Conservation (phyloP, 1,140 invertebrate genomes). For the Psix sp. region DNA sequence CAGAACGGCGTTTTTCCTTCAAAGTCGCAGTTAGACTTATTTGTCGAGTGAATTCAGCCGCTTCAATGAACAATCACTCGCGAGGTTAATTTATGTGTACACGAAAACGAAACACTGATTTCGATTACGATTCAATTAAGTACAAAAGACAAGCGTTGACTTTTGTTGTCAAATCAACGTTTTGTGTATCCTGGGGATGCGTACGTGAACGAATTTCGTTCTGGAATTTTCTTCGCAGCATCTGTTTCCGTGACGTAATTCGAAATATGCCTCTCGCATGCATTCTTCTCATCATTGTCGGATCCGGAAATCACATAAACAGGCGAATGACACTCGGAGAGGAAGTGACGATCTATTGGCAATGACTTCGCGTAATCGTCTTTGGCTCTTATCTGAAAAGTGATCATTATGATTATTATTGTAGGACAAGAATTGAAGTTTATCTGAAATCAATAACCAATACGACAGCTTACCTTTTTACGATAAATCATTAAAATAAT, state of each 20-base stretch:
- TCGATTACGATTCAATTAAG: slow-evolving; percentile 53
- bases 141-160: slow-evolving; percentile 50
- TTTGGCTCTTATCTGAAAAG: slow-evolving; percentile 70
- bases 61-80: slow-evolving; percentile 36
- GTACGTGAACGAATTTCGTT: slow-evolving; percentile 42
- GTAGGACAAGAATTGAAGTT: slow-evolving; percentile 2
- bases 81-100: slow-evolving; percentile 33
- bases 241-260: slow-evolving; percentile 37
- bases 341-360: slow-evolving; percentile 68
- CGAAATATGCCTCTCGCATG: slow-evolving; percentile 43
- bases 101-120: slow-evolving; percentile 41
- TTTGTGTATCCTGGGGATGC: slow-evolving; percentile 44
- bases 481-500: slow-evolving; percentile 83
- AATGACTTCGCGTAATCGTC: slow-evolving; percentile 61
- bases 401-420: slow-evolving; percentile 5
- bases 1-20: slow-evolving; percentile 2
- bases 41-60: no score
- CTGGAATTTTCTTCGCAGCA: slow-evolving; percentile 24
- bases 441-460: slow-evolving; percentile 4
- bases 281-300: slow-evolving; percentile 69
- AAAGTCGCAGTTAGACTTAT: slow-evolving; percentile 9
- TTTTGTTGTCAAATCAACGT: slow-evolving; percentile 33
- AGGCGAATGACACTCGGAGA: slow-evolving; percentile 70
- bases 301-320: slow-evolving; percentile 73
- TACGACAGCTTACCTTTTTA: slow-evolving; percentile 73